These are phyloP conservation scores for Tichodroma muraria DNA, from an alignment of 2,113 vertebrate genomes.

Conservation along the genomic window DNA sequence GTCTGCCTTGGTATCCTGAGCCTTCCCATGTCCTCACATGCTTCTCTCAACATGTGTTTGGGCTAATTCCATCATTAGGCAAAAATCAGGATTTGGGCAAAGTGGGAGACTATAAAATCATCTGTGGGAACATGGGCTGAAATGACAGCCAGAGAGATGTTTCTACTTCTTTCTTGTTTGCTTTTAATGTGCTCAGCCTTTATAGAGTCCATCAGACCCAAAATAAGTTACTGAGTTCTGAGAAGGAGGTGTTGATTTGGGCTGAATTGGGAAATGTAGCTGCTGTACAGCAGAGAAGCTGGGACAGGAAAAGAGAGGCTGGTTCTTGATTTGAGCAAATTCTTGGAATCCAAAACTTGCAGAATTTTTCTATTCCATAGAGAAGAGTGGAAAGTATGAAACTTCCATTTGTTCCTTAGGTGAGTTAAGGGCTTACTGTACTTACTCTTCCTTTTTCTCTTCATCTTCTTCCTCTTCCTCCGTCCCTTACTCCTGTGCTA, in stretches of 20 bases:
- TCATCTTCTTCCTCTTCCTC: background rate
- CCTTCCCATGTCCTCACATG: background rate
- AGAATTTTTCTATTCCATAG: background rate
- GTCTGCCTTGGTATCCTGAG: background rate
- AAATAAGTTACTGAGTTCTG: background rate
- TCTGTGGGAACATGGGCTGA: background rate
- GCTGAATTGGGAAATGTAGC: background rate
- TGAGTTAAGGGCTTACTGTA: background rate
- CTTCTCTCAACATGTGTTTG: background rate
- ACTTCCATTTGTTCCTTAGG: background rate
- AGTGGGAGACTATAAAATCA: background rate
- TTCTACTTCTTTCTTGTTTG: background rate
- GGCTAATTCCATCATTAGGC: background rate
- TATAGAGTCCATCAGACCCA: background rate
- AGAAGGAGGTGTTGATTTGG: background rate
- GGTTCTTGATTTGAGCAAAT: background rate
- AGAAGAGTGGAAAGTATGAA: background rate
- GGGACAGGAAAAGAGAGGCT: background rate
- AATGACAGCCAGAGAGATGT: background rate
- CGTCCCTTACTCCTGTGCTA: background rate
- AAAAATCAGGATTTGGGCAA: background rate
- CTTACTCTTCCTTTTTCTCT: background rate
- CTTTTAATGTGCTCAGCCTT: background rate
- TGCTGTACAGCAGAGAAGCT: background rate
- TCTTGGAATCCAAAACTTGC: background rate